Evolutionary conservation across 1,140 invertebrate species (phyloP).

Genomic region (Musca vetustissima): DNA sequence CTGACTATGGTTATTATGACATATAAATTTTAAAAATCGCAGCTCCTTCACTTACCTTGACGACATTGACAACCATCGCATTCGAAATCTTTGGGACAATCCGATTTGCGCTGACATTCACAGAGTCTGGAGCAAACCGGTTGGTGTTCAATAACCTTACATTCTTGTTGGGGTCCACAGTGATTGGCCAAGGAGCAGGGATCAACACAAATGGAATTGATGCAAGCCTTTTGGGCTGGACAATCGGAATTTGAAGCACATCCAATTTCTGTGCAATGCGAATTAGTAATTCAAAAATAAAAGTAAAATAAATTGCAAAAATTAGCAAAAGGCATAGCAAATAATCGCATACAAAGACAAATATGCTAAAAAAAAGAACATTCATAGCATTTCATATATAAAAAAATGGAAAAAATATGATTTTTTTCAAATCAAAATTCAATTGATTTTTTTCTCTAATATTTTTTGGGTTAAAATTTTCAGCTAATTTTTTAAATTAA

Average conservation of each 20-base stretch:
- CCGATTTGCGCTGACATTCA: conserved; percentile 65
- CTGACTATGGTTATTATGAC: no score
- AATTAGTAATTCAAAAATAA: neutral
- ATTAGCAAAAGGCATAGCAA: neutral
- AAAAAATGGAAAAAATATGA: conserved; percentile 16
- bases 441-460: neutral
- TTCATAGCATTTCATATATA: conserved; percentile 1
- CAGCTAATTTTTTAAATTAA: conserved; percentile 1
- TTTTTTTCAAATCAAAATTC: neutral
- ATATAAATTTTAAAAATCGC: no score
- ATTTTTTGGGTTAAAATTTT: conserved; percentile 9
- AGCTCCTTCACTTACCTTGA: conserved; percentile 57
- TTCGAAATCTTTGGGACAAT: conserved; percentile 62
- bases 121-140: conserved; percentile 72
- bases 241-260: conserved; percentile 71
- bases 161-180: conserved; percentile 70
- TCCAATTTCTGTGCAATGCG: conserved; percentile 63
- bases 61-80: conserved; percentile 72
- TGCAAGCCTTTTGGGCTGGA: conserved; percentile 66
- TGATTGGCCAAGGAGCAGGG: conserved; percentile 75
- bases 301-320: conserved; percentile 10
- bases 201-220: conserved; percentile 68
- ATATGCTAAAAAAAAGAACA: conserved; percentile 1
- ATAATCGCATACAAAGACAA: neutral
- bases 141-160: conserved; percentile 70